phyloP scores from a whole-genome alignment of 2,113 vertebrate genomes.

The Cyanoramphus novaezelandiae region DNA sequence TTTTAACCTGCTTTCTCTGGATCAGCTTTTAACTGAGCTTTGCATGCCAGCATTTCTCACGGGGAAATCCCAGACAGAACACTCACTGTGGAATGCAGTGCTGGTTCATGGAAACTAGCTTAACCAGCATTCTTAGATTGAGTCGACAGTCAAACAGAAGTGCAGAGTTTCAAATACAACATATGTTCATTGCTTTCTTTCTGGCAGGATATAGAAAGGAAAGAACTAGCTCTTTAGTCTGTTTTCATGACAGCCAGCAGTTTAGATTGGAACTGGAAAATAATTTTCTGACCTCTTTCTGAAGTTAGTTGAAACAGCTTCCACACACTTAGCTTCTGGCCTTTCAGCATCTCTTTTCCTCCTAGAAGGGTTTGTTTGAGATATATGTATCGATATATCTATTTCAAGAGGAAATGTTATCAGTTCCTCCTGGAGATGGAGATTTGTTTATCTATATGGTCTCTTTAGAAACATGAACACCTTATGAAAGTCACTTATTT shows the following conservation, averaged over 20 bases:
- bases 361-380: not conserved
- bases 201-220: not conserved
- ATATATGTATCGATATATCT: not conserved
- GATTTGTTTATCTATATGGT: not conserved
- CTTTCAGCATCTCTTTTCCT: not conserved
- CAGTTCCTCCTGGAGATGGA: not conserved
- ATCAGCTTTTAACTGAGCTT: conserved; percentile 75
- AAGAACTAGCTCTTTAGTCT: not conserved
- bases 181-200: not conserved
- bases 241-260: not conserved
- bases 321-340: not conserved
- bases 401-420: not conserved
- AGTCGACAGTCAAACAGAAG: not conserved
- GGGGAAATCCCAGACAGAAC: conserved; percentile 81
- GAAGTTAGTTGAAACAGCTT: not conserved
- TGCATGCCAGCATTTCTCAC: conserved; percentile 83
- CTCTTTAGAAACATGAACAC: not conserved
- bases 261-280: not conserved
- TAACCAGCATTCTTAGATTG: not conserved
- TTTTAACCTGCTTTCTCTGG: conserved; percentile 72
- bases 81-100: not conserved
- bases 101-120: not conserved
- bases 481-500: not conserved
- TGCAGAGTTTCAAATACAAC: not conserved
- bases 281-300: not conserved